phyloP scores from a whole-genome alignment of 1,140 invertebrate genomes.

The Cardiocondyla obscurior region DNA sequence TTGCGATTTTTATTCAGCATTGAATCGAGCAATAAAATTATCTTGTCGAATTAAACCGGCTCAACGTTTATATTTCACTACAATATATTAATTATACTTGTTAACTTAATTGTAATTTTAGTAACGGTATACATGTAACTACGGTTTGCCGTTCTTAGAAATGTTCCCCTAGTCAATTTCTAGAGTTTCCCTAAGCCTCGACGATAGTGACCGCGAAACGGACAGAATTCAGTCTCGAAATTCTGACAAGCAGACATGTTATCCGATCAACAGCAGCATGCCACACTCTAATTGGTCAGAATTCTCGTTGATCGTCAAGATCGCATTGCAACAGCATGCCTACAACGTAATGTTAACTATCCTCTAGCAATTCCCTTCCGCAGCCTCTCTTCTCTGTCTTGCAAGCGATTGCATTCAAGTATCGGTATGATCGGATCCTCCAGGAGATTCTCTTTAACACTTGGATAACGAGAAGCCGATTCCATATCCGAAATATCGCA shows the following conservation, averaged over 20 bases:
- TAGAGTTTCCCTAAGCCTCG: not conserved
- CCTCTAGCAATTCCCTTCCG: slow-evolving; percentile 9
- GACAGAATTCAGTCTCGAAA: slow-evolving; percentile 35
- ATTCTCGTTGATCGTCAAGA: slow-evolving; percentile 41
- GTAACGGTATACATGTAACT: not conserved
- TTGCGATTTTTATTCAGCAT: not conserved
- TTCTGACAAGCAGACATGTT: slow-evolving; percentile 13
- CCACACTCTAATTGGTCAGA: slow-evolving; percentile 36
- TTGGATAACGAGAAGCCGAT: not conserved
- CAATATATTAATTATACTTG: not conserved
- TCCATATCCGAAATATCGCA: not conserved
- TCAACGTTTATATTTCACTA: not conserved
- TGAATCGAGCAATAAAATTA: not conserved
- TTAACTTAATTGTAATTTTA: not conserved
- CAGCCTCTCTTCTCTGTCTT: not conserved
- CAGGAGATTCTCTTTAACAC: slow-evolving; percentile 1
- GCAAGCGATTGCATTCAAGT: slow-evolving; percentile 17
- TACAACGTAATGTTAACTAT: slow-evolving; percentile 35
- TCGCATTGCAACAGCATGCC: slow-evolving; percentile 35
- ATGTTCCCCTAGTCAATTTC: not conserved
- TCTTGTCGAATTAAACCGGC: not conserved
- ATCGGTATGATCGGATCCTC: slow-evolving; percentile 24
- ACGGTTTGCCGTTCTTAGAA: not conserved
- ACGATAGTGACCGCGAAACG: slow-evolving; percentile 16
- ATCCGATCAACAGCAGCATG: slow-evolving; percentile 21